Conservation (phyloP, 2,888 invertebrate genomes). For the Cremastinae sp. region DNA sequence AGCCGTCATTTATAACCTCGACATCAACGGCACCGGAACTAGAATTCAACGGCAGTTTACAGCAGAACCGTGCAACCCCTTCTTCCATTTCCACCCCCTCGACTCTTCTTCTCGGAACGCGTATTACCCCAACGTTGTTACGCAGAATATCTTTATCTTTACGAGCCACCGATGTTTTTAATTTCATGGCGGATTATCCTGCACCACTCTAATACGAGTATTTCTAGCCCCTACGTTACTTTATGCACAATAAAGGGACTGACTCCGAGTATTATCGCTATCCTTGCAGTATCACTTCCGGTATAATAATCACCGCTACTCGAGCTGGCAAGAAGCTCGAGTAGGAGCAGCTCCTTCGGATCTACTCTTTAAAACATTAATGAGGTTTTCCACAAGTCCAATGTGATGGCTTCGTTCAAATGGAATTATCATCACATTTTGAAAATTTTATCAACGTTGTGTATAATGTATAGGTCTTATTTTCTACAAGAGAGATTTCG, state of each 20-base stretch:
- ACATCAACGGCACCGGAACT: constrained; percentile 55
- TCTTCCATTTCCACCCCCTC: constrained; percentile 14
- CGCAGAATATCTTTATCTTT: constrained; percentile 73
- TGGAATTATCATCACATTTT: neutral
- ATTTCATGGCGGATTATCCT: constrained; percentile 74
- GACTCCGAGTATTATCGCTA: constrained; percentile 5
- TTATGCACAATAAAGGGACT: constrained; percentile 7
- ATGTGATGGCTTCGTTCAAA: constrained; percentile 15
- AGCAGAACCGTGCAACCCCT: constrained; percentile 31
- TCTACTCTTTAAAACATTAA: too few species aligned
- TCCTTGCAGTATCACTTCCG: constrained; percentile 1
- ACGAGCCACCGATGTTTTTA: constrained; percentile 74
- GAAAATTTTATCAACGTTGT: constrained; percentile 65
- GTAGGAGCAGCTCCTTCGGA: neutral
- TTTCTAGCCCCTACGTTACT: constrained; percentile 39
- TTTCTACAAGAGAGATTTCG: neutral
- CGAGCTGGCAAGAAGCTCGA: constrained; percentile 1
- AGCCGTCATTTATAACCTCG: constrained; percentile 63
- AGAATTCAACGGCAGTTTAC: constrained; percentile 42
- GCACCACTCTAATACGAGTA: constrained; percentile 62
- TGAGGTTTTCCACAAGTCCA: too few species aligned
- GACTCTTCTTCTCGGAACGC: constrained; percentile 24
- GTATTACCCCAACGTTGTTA: constrained; percentile 44
- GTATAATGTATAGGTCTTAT: constrained; percentile 29
- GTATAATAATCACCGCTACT: constrained; percentile 26